Percentiles rank a stretch among this genome's conserved stretches.
Conservation (phyloP, 2,113 vertebrate genomes). For the Mustelus asterias region DNA sequence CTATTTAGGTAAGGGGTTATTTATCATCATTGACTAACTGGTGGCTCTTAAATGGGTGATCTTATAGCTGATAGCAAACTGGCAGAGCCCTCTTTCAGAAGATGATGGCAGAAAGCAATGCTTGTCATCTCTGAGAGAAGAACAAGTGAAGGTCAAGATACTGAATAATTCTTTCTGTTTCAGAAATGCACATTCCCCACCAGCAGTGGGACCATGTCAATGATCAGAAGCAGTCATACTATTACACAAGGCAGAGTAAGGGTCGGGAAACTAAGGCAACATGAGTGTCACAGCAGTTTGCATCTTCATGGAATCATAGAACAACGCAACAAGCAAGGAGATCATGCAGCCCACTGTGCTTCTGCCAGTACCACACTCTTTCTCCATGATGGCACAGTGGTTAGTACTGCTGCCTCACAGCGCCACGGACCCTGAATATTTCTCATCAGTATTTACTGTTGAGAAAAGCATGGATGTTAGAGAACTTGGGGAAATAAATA, state of each 20-base stretch:
- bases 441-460: too few species aligned
- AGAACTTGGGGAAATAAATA: too few species aligned
- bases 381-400: neutral
- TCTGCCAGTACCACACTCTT: neutral
- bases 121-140: conserved; percentile 53
- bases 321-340: neutral
- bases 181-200: neutral
- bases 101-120: conserved; percentile 60
- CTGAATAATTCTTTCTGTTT: conserved; percentile 1
- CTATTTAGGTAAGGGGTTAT: conserved; percentile 48
- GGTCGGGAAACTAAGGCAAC: neutral
- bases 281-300: neutral
- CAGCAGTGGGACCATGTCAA: neutral
- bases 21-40: conserved; percentile 61
- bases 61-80: conserved; percentile 58
- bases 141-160: conserved; percentile 58
- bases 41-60: conserved; percentile 54
- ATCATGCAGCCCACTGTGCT: neutral
- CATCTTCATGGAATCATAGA: neutral
- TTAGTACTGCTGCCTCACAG: too few species aligned
- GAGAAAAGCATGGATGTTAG: too few species aligned
- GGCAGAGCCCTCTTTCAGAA: conserved; percentile 47
- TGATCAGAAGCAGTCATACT: neutral
- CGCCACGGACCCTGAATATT: too few species aligned
- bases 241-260: neutral